Evolutionary conservation across 2,888 invertebrate species (phyloP).

Genomic region (Aphodius sticticus): DNA sequence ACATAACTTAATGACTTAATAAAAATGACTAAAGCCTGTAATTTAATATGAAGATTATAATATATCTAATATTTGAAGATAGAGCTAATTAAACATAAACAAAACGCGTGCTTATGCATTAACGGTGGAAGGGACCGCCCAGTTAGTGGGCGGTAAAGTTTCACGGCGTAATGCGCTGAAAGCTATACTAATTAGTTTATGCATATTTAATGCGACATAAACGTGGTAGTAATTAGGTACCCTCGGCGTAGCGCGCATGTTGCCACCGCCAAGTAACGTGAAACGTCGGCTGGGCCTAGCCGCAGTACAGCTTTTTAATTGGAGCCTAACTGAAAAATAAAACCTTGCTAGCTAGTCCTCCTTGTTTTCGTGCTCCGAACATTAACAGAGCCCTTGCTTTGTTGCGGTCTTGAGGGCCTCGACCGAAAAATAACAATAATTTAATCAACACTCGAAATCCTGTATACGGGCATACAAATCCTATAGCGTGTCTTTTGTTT

Average conservation of each 20-base stretch:
- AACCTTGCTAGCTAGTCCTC: neutral
- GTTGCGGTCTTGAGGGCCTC: neutral
- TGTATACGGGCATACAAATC: too few species aligned
- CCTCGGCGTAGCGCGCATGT: neutral
- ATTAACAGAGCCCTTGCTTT: neutral
- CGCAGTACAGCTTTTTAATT: neutral
- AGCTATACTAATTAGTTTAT: conserved; percentile 35
- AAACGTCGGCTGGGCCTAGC: neutral
- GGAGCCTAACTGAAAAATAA: conserved; percentile 25
- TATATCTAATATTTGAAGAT: neutral
- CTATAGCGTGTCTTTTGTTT: too few species aligned
- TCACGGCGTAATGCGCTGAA: conserved; percentile 28
- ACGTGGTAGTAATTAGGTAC: conserved; percentile 28
- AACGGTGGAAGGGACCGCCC: neutral
- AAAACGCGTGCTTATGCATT: conserved; percentile 7
- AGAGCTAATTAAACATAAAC: conserved; percentile 5
- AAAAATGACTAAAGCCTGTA: too few species aligned
- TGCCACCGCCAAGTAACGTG: neutral
- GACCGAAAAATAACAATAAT: neutral
- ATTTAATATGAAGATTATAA: neutral
- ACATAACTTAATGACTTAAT: too few species aligned
- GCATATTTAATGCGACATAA: conserved; percentile 33
- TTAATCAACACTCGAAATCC: neutral
- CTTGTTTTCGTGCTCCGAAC: conserved; percentile 9
- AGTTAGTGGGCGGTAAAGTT: conserved; percentile 9